Evolutionary conservation across 1,140 invertebrate genomes (phyloP), one percentile per base, ranked within the genome.

Genomic region (Apis cerana): DNA sequence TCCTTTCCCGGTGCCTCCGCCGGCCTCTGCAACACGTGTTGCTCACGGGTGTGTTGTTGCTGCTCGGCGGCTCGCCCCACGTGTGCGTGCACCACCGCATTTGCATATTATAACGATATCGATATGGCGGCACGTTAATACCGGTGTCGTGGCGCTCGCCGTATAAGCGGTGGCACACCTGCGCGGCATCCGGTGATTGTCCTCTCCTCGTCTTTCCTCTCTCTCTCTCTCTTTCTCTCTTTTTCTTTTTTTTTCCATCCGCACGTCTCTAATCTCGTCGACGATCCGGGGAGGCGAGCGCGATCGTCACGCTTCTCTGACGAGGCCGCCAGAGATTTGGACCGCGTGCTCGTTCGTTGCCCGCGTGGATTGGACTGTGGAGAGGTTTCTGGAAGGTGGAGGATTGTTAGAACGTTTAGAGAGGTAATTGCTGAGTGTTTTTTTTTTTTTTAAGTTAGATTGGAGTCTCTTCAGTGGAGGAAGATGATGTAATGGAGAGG

Each of bases 91-190:
- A 59, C 75, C 56, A 74, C 52, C 21, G 68, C 61, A 88, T 89
- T 89, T 89, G 87, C 87, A 89, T 89, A 88, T 89, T 89, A 88
- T 88, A 89, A 88, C 87, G 87, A 89, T 89, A 89, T 89, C 86
- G 80, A 88, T 88, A 89, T 86, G 58, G 87, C 69, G 75, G 87
- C 84, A 86, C 87, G 77, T 89, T 89, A 89, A 89, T 89, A 75
- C 77, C 84, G 87, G 62, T 88, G 87, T 88, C 86, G 80, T 80
- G 61, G 74, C 70, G 71, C 76, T 85, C 56, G 76, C 79, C 83
- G 67, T 88, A 85, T 82, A 88, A 88, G 86, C 59, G 75, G 23
- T 56, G 62, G 87, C 84, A 88, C 87, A 89, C 87, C 87, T 89
- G 87, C 87, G 70, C 74, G 80, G 87, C 87, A 89, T 89, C 87